Base-by-base conservation (phyloP, 23 tunicate species). In the Botrylloides violaceus region DNA sequence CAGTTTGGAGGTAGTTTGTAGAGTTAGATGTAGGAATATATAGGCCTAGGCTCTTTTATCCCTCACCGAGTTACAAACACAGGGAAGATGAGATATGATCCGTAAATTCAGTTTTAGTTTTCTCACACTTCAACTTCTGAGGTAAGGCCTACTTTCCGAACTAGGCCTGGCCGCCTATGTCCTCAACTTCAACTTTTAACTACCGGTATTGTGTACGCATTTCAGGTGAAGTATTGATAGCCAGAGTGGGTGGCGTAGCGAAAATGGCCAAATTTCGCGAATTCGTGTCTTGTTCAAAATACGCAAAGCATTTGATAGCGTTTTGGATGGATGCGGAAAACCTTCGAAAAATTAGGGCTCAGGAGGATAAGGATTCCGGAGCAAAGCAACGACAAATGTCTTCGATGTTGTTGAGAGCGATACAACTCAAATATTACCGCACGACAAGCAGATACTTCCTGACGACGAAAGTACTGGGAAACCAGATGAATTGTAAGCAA, bases 321-420 rank as follows among this genome's bases (percentile, higher is more conserved):
- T 85, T 79, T 66, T 85, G 92, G 92, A 72, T 79, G 49, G 92
- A 85, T 34, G 92, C 66, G 1, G 76, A 79, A 34, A 71, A 66
- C 22, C 26, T 85, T 23, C 65, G 66, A 21, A 68, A 68, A 43
- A 37, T 9, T 38, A 15, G 43, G 9, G 28, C 3, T 20, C 12
- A n/a, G 4, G 57, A 24, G 5, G 64, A 76, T 19, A 33, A 79
- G 39, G 24, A 34, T 27, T n/a, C 20, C 27, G 18, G 27, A 21
- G 12, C 18, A 18, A 6, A 22, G 28, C 55, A 21, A 31, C 27
- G 32, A 2, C 35, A 31, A 63, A 25, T 7, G 33, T 7, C 34
- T 27, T 19, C 32, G 70, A 3, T 49, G 3, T 25, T 66, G 15
- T 58, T 82, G 35, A 29, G 78, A 21, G 72, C 61, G 24, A 61